phyloP scores from a whole-genome alignment of 1,140 invertebrate genomes.

The Daktulosphaira vitifoliae region DNA sequence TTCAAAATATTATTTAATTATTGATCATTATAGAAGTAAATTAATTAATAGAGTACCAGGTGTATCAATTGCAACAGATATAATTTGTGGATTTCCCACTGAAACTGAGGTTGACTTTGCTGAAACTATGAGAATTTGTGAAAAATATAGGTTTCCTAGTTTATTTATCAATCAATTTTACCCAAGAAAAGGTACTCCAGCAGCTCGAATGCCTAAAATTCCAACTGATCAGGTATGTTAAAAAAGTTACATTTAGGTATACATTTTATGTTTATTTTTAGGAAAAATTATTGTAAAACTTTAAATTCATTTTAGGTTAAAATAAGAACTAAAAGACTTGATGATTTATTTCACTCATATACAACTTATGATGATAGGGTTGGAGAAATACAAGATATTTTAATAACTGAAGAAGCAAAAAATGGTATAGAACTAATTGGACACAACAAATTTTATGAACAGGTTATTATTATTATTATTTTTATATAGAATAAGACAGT shows the following conservation, averaged over 20 bases:
- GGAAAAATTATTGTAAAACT: neutral
- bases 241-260: neutral
- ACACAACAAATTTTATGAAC: conserved; percentile 95
- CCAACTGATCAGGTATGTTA: conserved; percentile 56
- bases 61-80: conserved; percentile 92
- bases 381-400: conserved; percentile 66
- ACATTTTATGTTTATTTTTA: conserved; percentile 15
- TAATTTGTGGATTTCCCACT: conserved; percentile 97
- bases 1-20: neutral
- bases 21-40: neutral
- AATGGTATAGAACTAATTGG: conserved; percentile 85
- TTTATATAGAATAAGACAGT: neutral
- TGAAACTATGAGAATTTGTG: conserved; percentile 75
- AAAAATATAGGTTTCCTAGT: conserved; percentile 83
- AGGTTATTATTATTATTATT: no score
- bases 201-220: conserved; percentile 75
- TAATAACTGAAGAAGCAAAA: conserved; percentile 89
- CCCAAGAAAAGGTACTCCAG: conserved; percentile 88
- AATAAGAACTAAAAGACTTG: conserved; percentile 74
- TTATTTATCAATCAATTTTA: conserved; percentile 98
- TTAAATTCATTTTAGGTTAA: conserved; percentile 58
- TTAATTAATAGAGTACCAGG: conserved; percentile 58
- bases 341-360: conserved; percentile 87
- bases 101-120: conserved; percentile 89
- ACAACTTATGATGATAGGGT: conserved; percentile 70